Base-by-base conservation (phyloP, 2,888 invertebrate genomes). In the Orthosia incerta region DNA sequence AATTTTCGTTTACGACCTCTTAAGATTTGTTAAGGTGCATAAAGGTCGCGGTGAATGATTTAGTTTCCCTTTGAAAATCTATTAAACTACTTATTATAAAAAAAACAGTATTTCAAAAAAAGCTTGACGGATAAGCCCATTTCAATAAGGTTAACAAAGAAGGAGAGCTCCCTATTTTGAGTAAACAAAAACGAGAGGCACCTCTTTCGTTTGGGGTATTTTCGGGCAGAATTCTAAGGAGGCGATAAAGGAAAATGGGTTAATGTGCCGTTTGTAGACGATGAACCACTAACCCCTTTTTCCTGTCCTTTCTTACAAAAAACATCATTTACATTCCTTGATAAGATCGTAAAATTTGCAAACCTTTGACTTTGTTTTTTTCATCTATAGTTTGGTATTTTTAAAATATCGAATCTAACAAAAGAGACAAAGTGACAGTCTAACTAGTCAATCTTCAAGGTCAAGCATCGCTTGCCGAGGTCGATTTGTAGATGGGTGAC, bases 281-380 rank as follows among this genome's bases (percentile, higher is more conserved):
- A 59, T 63, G 80, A 59, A 79, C 76, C 57, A 48, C 74, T 50
- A 73, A 59, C 63, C 80, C 48, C 57, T 63, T 73, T 77, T 76
- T 26, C 57, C 57, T 73, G 57, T 76, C 62, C 57, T 62, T 62
- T 62, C 62, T 73, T 45, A 53, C 16, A 59, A 73, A 79, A 76
- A 79, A 73, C 56, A 75, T 51, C 18, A 76, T 76, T 76, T 72
- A 79, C 79, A 79, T 78, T 79, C 23, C 51, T 79, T 73, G 53
- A 3, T 57, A 51, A 55, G 39, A 79, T 60, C 71, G n/a, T 13
- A 23, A 51, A 50, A 76, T 57, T 76, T 74, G 23, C 26, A 53
- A 71, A 45, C 53, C 20, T 59, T 70, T 59, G 39, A 12, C 16
- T n/a, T 50, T 51, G 23, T 73, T 60, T 48, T 59, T 48, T 45